Percentiles rank a stretch among this genome's conserved stretches.
Conservation (phyloP, 2,888 invertebrate species). For the Pycnomerus fuliginosus region DNA sequence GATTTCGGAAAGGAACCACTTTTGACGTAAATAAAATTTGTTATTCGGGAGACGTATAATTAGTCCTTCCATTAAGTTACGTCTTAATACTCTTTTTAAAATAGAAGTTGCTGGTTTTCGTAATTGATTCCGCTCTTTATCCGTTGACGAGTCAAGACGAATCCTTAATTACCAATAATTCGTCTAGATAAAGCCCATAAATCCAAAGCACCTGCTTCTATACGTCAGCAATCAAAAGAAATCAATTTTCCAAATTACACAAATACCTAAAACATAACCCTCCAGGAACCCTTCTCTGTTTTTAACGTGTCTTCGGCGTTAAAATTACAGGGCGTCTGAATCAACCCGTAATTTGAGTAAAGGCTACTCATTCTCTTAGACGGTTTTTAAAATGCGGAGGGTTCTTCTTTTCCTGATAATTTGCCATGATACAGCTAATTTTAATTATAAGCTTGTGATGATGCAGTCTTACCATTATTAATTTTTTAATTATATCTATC, state of each 20-base stretch:
- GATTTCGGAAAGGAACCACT: constrained; percentile 3
- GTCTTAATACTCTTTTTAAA: too few relatives aligned
- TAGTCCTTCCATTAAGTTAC: too few relatives aligned
- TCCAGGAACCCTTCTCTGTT: constrained; percentile 30
- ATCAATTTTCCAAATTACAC: constrained; percentile 19
- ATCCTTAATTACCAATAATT: too few relatives aligned
- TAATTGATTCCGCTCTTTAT: too few relatives aligned
- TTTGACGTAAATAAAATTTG: neutral
- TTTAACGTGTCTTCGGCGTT: constrained; percentile 43
- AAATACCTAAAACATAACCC: constrained; percentile 15
- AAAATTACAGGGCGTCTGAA: constrained; percentile 47
- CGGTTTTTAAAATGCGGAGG: constrained; percentile 14
- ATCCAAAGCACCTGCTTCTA: too few relatives aligned
- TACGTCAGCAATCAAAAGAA: too few relatives aligned
- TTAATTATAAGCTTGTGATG: constrained; percentile 19
- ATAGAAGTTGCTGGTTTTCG: too few relatives aligned
- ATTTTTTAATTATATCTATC: constrained; percentile 28
- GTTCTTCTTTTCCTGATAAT: constrained; percentile 28
- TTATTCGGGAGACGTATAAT: too few relatives aligned
- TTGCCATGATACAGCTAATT: constrained; percentile 29
- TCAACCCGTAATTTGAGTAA: constrained; percentile 45
- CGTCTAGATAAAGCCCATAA: too few relatives aligned
- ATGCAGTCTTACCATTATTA: constrained; percentile 20
- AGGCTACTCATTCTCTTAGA: constrained; percentile 43
- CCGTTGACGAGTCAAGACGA: too few relatives aligned